These are phyloP conservation scores for Drosophila borborema DNA, from an alignment of 2,888 invertebrate genomes.

Conservation along the genomic window DNA sequence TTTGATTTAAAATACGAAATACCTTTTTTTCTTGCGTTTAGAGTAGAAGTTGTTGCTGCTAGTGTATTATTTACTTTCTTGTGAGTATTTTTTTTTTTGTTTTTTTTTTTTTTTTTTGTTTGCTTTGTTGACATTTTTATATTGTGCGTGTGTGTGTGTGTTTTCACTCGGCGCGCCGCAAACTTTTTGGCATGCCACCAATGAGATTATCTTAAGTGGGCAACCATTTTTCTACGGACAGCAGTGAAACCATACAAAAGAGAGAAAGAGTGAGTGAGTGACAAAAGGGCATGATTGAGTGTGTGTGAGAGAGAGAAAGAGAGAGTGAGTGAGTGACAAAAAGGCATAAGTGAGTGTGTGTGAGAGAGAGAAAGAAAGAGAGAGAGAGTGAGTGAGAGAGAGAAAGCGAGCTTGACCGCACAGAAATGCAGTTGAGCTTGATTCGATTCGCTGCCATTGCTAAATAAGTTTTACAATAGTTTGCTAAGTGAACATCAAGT, in stretches of 20 bases:
- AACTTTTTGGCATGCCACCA: slow-evolving; percentile 78
- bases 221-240: slow-evolving; percentile 58
- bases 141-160: slow-evolving; percentile 49
- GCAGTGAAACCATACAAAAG: background rate
- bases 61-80: slow-evolving; percentile 40
- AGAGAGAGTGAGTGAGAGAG: background rate
- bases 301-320: too few species aligned
- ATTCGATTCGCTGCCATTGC: slow-evolving; percentile 16
- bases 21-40: slow-evolving; percentile 56
- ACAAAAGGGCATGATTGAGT: too few species aligned
- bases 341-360: too few species aligned
- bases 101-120: slow-evolving; percentile 31
- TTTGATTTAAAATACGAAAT: slow-evolving; percentile 77
- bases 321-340: background rate
- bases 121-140: slow-evolving; percentile 75
- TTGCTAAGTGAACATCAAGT: slow-evolving; percentile 44
- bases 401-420: background rate
- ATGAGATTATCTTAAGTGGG: slow-evolving; percentile 81
- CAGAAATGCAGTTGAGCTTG: slow-evolving; percentile 24
- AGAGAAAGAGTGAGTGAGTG: background rate
- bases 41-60: slow-evolving; percentile 11
- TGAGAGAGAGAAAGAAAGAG: background rate
- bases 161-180: slow-evolving; percentile 33
- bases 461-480: slow-evolving; percentile 63
- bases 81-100: slow-evolving; percentile 16